Conservation (phyloP, 2,888 invertebrate species). For the Craniophora ligustri region DNA sequence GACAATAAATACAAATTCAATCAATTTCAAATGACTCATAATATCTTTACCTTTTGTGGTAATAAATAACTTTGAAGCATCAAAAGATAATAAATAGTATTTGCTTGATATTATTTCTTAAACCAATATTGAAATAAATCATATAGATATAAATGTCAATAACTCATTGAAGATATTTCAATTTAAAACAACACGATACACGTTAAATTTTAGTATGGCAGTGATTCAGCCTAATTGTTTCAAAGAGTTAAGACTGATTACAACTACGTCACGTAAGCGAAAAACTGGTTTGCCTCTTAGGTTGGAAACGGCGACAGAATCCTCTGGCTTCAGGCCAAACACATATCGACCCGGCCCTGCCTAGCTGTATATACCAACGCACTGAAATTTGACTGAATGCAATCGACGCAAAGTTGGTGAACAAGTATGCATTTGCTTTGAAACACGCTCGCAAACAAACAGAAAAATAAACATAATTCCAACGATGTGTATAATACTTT, state of each 20-base stretch:
- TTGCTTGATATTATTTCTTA: no score
- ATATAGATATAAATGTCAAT: no score
- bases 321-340: conserved; percentile 69
- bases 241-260: conserved; percentile 48
- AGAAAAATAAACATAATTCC: conserved; percentile 3
- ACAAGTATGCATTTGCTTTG: conserved; percentile 22
- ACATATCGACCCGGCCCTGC: conserved; percentile 66
- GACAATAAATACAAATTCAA: no score
- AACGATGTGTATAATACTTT: conserved; percentile 7
- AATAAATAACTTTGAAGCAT: no score
- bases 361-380: conserved; percentile 55
- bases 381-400: conserved; percentile 59
- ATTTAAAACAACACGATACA: no score
- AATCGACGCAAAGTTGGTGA: conserved; percentile 24
- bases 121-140: no score
- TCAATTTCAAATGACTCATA: no score
- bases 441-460: conserved; percentile 12
- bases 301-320: conserved; percentile 50
- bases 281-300: conserved; percentile 52
- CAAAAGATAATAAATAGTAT: no score
- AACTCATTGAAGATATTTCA: no score
- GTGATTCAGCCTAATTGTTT: conserved; percentile 28
- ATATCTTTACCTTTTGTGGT: no score
- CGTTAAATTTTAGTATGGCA: conserved; percentile 15
- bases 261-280: conserved; percentile 47